phyloP scores from a whole-genome alignment of 2,888 invertebrate species.

The Aleiodes leptofemur region DNA sequence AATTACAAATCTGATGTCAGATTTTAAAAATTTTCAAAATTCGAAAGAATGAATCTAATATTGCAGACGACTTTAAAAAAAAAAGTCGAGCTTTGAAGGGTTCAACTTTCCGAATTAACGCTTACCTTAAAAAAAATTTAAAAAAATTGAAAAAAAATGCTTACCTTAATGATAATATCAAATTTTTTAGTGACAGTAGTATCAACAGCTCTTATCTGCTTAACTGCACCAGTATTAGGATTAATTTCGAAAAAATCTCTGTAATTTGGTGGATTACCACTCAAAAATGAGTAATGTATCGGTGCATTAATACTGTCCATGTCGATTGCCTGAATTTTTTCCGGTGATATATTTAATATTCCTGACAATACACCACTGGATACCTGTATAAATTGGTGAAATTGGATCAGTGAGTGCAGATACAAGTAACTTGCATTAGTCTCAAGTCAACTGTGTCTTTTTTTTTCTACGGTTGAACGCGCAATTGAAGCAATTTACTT shows the following conservation, averaged over 20 bases:
- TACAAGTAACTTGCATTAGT: slow-evolving; percentile 21
- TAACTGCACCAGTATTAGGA: slow-evolving; percentile 86
- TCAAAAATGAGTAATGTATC: slow-evolving; percentile 88
- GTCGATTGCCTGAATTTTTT: slow-evolving; percentile 93
- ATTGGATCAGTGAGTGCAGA: background rate
- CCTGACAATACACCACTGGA: slow-evolving; percentile 90
- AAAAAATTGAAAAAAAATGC: too few species aligned
- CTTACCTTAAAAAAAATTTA: slow-evolving; percentile 87
- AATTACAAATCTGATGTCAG: too few species aligned
- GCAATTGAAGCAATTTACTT: slow-evolving; percentile 10
- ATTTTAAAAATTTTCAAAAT: too few species aligned
- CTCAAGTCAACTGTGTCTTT: too few species aligned
- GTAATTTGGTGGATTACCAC: slow-evolving; percentile 87
- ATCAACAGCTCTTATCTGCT: slow-evolving; percentile 88
- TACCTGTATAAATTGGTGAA: slow-evolving; percentile 76
- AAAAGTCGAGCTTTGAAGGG: too few species aligned
- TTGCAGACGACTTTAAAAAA: too few species aligned
- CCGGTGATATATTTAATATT: slow-evolving; percentile 88
- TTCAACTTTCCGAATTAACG: background rate
- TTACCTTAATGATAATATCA: slow-evolving; percentile 87
- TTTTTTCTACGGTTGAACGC: background rate
- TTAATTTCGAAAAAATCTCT: slow-evolving; percentile 90
- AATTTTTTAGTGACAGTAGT: slow-evolving; percentile 87
- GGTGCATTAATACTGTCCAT: slow-evolving; percentile 91
- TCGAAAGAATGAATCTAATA: too few species aligned